Evolutionary conservation across 2,113 vertebrate species (phyloP).

Genomic region (Tylochromis polylepis): DNA sequence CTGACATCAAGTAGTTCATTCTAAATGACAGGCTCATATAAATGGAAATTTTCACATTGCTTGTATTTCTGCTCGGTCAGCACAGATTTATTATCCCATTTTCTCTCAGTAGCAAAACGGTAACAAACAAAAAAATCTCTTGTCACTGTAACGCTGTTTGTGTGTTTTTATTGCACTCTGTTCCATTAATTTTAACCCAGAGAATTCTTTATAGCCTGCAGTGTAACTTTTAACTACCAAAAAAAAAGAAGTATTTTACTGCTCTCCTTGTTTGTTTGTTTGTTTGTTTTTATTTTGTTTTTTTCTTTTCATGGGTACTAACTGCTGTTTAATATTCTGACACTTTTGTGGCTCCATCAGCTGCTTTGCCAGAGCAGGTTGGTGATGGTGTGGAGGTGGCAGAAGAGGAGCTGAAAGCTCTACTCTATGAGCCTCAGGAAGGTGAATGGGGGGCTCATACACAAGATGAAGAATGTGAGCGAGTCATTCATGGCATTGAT

Average conservation of each 20-base stretch:
- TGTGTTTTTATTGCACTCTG: neutral
- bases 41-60: neutral
- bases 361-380: conserved; percentile 84
- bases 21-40: neutral
- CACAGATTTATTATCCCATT: neutral
- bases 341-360: conserved; percentile 32
- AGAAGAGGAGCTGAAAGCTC: conserved; percentile 85
- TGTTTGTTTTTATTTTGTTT: too few species aligned
- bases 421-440: conserved; percentile 91
- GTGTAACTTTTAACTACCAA: neutral
- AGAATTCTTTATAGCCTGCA: neutral
- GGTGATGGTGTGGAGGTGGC: conserved; percentile 91
- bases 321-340: neutral
- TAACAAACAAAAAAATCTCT: neutral
- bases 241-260: neutral
- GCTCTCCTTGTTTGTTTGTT: too few species aligned
- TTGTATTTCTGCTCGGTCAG: neutral
- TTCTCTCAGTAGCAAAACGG: neutral
- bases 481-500: conserved; percentile 86
- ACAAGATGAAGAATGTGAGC: conserved; percentile 89
- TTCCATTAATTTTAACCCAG: neutral
- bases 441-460: conserved; percentile 93
- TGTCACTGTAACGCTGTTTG: neutral
- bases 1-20: neutral
- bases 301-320: neutral